phyloP scores from a whole-genome alignment of 1,140 invertebrate species.

The Pristionchus pacificus region DNA sequence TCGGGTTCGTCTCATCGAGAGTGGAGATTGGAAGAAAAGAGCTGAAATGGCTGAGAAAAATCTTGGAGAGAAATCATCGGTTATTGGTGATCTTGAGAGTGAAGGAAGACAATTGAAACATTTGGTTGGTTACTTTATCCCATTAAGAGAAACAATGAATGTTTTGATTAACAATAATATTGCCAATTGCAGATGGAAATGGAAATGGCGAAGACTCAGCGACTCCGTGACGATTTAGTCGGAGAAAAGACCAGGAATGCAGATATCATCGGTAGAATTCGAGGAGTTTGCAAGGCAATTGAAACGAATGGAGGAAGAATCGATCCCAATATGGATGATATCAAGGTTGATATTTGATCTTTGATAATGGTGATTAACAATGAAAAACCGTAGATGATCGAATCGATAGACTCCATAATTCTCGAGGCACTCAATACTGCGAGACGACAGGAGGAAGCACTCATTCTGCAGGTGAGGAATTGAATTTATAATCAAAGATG shows the following conservation, averaged over 20 bases:
- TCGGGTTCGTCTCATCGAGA: background rate
- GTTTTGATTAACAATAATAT: background rate
- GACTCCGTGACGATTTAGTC: slow-evolving; percentile 33
- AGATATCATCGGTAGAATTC: slow-evolving; percentile 28
- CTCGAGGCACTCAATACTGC: slow-evolving; percentile 32
- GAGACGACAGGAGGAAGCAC: slow-evolving; percentile 29
- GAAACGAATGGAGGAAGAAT: slow-evolving; percentile 25
- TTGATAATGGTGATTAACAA: too few species aligned
- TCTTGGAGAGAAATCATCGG: slow-evolving; percentile 16
- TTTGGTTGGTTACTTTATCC: slow-evolving; percentile 10
- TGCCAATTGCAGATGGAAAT: slow-evolving; percentile 20
- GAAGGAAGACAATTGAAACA: slow-evolving; percentile 27
- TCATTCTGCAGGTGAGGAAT: slow-evolving; percentile 33
- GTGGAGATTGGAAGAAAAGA: background rate
- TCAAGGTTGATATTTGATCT: slow-evolving; percentile 10
- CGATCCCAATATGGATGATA: slow-evolving; percentile 14
- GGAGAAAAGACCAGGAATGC: slow-evolving; percentile 28
- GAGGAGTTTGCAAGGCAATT: slow-evolving; percentile 27
- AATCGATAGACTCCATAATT: slow-evolving; percentile 35
- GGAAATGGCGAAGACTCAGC: slow-evolving; percentile 33
- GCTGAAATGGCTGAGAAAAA: slow-evolving; percentile 17
- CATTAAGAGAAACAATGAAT: too few species aligned
- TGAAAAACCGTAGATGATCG: slow-evolving; percentile 26
- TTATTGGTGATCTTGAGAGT: slow-evolving; percentile 27
- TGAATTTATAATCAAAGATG: too few species aligned